Percentiles rank a stretch among this genome's conserved stretches.
Evolutionary conservation across 2,888 invertebrate species (phyloP).

Genomic region (Dryadula phaetusa): DNA sequence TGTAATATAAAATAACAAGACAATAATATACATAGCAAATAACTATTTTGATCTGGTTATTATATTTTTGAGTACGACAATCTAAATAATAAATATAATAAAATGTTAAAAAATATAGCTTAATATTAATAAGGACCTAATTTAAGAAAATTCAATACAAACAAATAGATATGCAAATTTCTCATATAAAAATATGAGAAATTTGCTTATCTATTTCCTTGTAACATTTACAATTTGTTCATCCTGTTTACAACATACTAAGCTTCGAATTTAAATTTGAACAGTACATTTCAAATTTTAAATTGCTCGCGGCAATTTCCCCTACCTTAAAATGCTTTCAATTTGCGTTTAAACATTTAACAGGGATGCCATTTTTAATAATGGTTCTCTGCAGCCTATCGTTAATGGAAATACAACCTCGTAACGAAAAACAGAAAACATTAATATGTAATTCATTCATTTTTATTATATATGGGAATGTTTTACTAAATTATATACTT

Average conservation of each 20-base stretch:
- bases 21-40: too few species aligned
- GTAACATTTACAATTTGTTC: neutral
- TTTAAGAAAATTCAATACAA: neutral
- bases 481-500: neutral
- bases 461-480: slow-evolving; percentile 8
- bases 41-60: too few species aligned
- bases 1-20: too few species aligned
- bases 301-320: slow-evolving; percentile 30
- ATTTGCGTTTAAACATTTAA: slow-evolving; percentile 40
- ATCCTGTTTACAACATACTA: slow-evolving; percentile 6
- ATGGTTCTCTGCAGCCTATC: slow-evolving; percentile 37
- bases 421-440: slow-evolving; percentile 35
- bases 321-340: slow-evolving; percentile 38
- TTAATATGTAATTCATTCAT: slow-evolving; percentile 27
- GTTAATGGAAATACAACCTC: slow-evolving; percentile 32
- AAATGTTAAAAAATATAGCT: too few species aligned
- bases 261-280: slow-evolving; percentile 21
- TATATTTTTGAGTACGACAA: too few species aligned
- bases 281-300: slow-evolving; percentile 26
- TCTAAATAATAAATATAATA: too few species aligned
- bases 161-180: neutral
- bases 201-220: too few species aligned
- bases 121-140: neutral
- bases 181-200: too few species aligned
- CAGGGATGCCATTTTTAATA: slow-evolving; percentile 38